Percentiles rank a stretch among this genome's conserved stretches.
phyloP scores from a whole-genome alignment of 2,797 vertebrate species.

The Neostethus bicornis region DNA sequence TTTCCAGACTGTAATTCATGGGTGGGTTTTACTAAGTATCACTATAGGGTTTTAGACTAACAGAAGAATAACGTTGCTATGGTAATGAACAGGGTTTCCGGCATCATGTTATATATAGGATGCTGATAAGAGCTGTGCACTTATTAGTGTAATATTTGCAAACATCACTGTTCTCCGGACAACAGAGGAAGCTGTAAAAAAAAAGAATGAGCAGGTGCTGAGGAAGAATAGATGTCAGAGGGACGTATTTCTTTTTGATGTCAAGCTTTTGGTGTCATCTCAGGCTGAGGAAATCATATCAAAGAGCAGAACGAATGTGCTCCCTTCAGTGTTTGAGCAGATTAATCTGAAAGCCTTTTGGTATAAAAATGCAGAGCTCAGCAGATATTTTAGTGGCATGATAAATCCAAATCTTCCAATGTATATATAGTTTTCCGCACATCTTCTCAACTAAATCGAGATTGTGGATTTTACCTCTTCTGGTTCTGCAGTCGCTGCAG shows the following conservation, averaged over 20 bases:
- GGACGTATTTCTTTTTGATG: conserved; percentile 50
- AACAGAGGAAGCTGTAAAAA: conserved; percentile 36
- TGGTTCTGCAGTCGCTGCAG: conserved; percentile 93
- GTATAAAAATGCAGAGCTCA: conserved; percentile 27
- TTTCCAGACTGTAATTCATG: conserved; percentile 74
- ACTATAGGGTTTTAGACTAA: conserved; percentile 75
- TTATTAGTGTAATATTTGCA: conserved; percentile 61
- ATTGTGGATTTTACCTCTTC: conserved; percentile 86
- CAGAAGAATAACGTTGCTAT: conserved; percentile 75
- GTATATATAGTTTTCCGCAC: background rate
- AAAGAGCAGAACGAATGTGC: conserved; percentile 45
- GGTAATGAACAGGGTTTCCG: conserved; percentile 71
- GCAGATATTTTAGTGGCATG: conserved; percentile 20
- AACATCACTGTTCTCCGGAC: conserved; percentile 35
- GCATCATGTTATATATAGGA: conserved; percentile 67
- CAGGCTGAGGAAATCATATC: conserved; percentile 33
- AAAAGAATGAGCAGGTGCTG: conserved; percentile 35
- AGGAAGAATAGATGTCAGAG: conserved; percentile 25
- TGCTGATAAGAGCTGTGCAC: conserved; percentile 68
- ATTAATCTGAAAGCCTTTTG: conserved; percentile 22
- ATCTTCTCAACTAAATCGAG: background rate
- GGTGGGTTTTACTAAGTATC: conserved; percentile 79
- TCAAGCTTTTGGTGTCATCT: conserved; percentile 32
- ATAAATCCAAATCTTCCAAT: conserved; percentile 16
- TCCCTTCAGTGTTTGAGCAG: conserved; percentile 36